phyloP scores from a whole-genome alignment of 2,888 invertebrate species.

The Drosophila nr. perissopoda region DNA sequence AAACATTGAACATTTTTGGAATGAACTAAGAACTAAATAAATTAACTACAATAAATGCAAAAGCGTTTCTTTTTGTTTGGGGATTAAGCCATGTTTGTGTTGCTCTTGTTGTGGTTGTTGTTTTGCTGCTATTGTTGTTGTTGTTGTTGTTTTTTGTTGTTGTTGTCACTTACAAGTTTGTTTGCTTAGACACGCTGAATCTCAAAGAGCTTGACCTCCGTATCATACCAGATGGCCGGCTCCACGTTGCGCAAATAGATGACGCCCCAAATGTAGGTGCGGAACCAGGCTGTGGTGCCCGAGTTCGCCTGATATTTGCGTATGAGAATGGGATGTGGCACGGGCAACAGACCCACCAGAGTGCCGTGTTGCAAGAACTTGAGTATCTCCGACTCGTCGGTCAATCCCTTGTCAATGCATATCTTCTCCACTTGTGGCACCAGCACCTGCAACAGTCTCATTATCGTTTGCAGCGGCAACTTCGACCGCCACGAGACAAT shows the following conservation, averaged over 20 bases:
- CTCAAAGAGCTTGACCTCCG: constrained; percentile 99
- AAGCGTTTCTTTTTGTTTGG: constrained; percentile 60
- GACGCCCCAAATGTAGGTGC: constrained; percentile 99
- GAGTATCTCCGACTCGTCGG: constrained; percentile 99
- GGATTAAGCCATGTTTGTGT: constrained; percentile 46
- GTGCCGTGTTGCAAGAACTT: constrained; percentile 99
- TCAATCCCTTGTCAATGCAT: constrained; percentile 99
- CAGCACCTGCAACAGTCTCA: constrained; percentile 98
- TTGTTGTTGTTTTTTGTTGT: constrained; percentile 21
- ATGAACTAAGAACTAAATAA: constrained; percentile 69
- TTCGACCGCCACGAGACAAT: constrained; percentile 97
- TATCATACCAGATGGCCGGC: constrained; percentile 99
- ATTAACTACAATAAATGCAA: constrained; percentile 72
- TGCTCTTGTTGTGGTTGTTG: constrained; percentile 21
- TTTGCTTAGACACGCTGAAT: constrained; percentile 93
- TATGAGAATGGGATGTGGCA: constrained; percentile 99
- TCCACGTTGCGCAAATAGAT: constrained; percentile 99
- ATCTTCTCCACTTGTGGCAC: constrained; percentile 99
- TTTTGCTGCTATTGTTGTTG: constrained; percentile 11
- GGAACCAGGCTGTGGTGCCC: constrained; percentile 99
- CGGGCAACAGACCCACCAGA: constrained; percentile 97
- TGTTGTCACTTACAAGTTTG: constrained; percentile 38
- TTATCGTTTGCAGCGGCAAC: constrained; percentile 98
- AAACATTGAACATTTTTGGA: constrained; percentile 56
- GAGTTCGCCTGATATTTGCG: constrained; percentile 99